These are phyloP conservation scores for Miniopterus natalensis DNA, from an alignment of 2,113 vertebrate genomes.

Conservation along the genomic window DNA sequence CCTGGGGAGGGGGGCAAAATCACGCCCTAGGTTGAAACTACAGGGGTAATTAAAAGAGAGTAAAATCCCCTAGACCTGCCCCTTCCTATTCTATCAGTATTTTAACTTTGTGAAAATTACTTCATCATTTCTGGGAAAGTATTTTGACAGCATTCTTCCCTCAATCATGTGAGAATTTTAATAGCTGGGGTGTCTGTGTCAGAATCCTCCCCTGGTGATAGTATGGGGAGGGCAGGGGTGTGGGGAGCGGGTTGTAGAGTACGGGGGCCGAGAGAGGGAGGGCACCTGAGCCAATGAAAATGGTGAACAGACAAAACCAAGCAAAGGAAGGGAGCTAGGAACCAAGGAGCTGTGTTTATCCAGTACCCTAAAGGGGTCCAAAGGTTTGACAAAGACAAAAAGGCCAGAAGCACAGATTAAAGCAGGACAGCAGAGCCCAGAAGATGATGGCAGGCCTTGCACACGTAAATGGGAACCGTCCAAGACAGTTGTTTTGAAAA, in stretches of 20 bases:
- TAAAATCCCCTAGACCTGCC: background rate
- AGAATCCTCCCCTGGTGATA: background rate
- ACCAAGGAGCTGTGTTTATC: background rate
- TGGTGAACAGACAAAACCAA: background rate
- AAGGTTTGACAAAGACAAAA: background rate
- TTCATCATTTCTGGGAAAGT: conserved; percentile 45
- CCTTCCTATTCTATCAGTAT: background rate
- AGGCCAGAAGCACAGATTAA: background rate
- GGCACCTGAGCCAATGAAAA: accelerated
- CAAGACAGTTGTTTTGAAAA: background rate
- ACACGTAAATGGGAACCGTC: background rate
- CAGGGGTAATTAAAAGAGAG: conserved; percentile 31
- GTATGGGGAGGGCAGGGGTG: accelerated
- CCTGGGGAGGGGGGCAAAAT: background rate
- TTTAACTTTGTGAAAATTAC: conserved; percentile 53
- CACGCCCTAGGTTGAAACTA: background rate
- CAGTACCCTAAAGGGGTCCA: background rate
- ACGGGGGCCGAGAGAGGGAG: background rate
- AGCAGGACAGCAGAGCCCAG: background rate
- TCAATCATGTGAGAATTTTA: background rate
- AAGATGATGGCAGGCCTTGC: background rate
- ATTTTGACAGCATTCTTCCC: conserved; percentile 8
- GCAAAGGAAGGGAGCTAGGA: background rate
- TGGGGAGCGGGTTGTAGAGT: accelerated
- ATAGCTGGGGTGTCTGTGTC: background rate